Base-by-base conservation (phyloP, 64 coral and sea anemone species). In the Montipora efflorescens region DNA sequence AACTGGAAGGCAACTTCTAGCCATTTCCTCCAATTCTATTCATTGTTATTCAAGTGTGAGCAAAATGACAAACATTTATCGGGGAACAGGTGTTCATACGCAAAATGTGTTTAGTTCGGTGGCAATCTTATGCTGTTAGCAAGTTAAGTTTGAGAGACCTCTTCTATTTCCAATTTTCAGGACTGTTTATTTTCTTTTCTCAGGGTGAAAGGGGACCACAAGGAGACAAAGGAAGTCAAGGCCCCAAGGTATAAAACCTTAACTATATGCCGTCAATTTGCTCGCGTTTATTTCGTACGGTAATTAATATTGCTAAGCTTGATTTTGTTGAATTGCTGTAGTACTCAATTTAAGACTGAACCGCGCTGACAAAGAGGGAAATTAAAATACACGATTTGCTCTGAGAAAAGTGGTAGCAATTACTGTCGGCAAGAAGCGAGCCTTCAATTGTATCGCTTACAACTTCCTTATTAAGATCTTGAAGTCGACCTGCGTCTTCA, bases 201-300 rank as follows among this genome's bases (percentile, higher is more conserved):
- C 19, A 86, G 82, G 82, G 82, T 20, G 82, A 86, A 71, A 48
- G 47, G n/a, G 82, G 82, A 11, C 16, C 45, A 2, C 66, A 71
- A 86, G 82, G 82, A 49, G 66, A 86, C 18, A 86, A 86, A 86
- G 82, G 82, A 4, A 71, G 1, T 16, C 82, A 86, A 71, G 82
- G 82, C 19, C 43, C 66, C 11, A 86, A 86, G 82, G 82, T 86
- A 86, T 8, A 2, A 50, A 48, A 69, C 9, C 19, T 71, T 5
- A 48, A 22, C 14, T 86, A 4, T 8, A 1, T 36, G 64, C 44
- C 9, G 19, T 21, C 12, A 47, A 21, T 67, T 86, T 14, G 61
- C 18, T 71, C 9, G 15, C 11, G 48, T 18, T 46, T 86, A 44
- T 12, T 57, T 57, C 11, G 45, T 43, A 70, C 44, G 46, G 43